These are phyloP conservation scores for Channa argus DNA, from an alignment of 2,113 vertebrate genomes.

Conservation along the genomic window DNA sequence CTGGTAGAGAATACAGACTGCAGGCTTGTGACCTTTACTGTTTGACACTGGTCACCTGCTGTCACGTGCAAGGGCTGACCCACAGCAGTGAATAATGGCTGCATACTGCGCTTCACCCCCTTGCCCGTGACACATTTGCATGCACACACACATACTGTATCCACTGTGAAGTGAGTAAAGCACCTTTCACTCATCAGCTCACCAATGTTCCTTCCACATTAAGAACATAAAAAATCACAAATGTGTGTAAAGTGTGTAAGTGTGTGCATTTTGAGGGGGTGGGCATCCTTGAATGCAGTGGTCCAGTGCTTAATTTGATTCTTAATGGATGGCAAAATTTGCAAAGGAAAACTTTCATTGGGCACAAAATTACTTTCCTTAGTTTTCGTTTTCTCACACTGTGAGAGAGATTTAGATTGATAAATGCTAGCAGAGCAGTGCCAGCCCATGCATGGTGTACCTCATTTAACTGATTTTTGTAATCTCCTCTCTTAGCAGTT, in stretches of 20 bases:
- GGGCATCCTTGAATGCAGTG: conserved; percentile 68
- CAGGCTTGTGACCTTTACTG: conserved; percentile 74
- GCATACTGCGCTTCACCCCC: conserved; percentile 42
- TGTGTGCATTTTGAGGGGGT: conserved; percentile 40
- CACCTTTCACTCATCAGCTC: conserved; percentile 50
- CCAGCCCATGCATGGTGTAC: conserved; percentile 68
- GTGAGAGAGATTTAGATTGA: conserved; percentile 81
- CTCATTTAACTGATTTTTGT: conserved; percentile 75
- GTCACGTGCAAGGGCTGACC: conserved; percentile 70
- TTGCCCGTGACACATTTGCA: conserved; percentile 25
- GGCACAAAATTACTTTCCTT: conserved; percentile 81
- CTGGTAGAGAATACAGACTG: conserved; percentile 36
- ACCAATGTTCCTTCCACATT: conserved; percentile 59
- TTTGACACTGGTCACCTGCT: conserved; percentile 75
- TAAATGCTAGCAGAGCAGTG: conserved; percentile 73
- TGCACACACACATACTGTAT: conserved; percentile 9
- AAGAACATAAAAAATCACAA: conserved; percentile 82
- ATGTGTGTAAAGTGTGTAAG: conserved; percentile 56
- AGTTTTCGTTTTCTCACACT: conserved; percentile 76
- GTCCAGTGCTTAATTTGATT: conserved; percentile 80
- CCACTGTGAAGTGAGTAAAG: conserved; percentile 53
- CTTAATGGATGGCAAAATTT: conserved; percentile 84
- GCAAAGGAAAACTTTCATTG: conserved; percentile 84
- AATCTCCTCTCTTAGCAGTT: conserved; percentile 76
- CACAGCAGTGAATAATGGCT: conserved; percentile 70